These are phyloP conservation scores for Dendroctonus ponderosae DNA, from an alignment of 1,140 invertebrate genomes.

Conservation along the genomic window DNA sequence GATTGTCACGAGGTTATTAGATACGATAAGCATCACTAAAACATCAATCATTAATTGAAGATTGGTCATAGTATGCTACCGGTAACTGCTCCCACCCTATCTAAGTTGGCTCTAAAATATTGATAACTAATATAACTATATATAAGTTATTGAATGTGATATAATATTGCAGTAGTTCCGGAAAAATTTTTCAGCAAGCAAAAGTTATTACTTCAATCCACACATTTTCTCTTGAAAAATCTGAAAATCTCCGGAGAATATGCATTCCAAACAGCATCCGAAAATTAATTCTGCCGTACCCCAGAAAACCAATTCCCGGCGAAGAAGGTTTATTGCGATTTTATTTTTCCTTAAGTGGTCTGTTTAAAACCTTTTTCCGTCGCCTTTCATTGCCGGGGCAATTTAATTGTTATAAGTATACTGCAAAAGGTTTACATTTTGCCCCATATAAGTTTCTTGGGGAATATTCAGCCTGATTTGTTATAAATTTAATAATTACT, in stretches of 20 bases:
- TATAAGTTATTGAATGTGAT: too few relatives aligned
- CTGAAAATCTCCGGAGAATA: conserved; percentile 12
- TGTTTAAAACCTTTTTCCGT: conserved; percentile 17
- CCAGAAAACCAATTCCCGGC: conserved; percentile 21
- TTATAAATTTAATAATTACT: neutral
- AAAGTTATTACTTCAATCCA: conserved; percentile 1
- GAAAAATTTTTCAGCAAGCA: neutral
- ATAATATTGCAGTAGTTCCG: too few relatives aligned
- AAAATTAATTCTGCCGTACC: conserved; percentile 20
- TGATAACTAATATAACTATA: too few relatives aligned
- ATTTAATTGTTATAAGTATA: conserved; percentile 4
- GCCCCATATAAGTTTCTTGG: neutral
- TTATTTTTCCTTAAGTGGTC: conserved; percentile 20
- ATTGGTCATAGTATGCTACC: too few relatives aligned
- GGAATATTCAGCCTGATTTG: neutral
- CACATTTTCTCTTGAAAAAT: conserved; percentile 4
- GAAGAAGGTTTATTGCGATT: conserved; percentile 22
- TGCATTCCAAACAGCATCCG: conserved; percentile 16
- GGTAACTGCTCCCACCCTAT: too few relatives aligned
- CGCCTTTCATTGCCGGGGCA: conserved; percentile 5
- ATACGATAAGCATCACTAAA: too few relatives aligned
- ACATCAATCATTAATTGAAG: too few relatives aligned
- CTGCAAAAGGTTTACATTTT: neutral
- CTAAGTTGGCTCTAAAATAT: too few relatives aligned
- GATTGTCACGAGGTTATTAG: too few relatives aligned